These are phyloP conservation scores for Cephus pygmeus DNA, from an alignment of 2,888 invertebrate species.

Conservation along the genomic window DNA sequence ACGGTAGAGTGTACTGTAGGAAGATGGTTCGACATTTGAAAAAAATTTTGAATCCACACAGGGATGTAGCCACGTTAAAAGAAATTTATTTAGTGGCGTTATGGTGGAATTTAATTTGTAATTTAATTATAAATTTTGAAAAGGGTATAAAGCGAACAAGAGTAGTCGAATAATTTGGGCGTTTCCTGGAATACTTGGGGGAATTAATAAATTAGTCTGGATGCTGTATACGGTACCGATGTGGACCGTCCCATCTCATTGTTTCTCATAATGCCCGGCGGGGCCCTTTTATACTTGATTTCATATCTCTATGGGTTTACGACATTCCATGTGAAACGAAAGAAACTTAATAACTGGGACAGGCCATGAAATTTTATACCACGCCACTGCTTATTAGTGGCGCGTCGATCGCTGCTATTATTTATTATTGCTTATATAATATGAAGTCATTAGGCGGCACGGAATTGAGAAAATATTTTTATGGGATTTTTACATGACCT, in stretches of 20 bases:
- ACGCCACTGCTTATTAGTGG: background rate
- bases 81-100: background rate
- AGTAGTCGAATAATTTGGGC: background rate
- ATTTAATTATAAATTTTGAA: background rate
- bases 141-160: background rate
- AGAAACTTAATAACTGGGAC: slow-evolving; percentile 3
- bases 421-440: background rate
- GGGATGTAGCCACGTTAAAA: background rate
- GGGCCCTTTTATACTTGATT: background rate
- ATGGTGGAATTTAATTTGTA: background rate
- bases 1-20: background rate
- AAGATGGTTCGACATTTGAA: background rate
- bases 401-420: background rate
- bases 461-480: background rate
- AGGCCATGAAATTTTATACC: slow-evolving; percentile 4
- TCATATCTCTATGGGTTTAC: background rate
- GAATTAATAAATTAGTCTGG: slow-evolving; percentile 3
- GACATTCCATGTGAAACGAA: background rate
- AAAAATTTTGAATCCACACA: background rate
- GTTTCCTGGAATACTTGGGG: background rate
- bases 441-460: background rate
- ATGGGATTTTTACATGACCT: background rate
- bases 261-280: background rate
- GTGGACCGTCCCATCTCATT: background rate
- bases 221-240: background rate